Evolutionary conservation across 2,888 invertebrate species (phyloP).

Genomic region (Callinectes sapidus): DNA sequence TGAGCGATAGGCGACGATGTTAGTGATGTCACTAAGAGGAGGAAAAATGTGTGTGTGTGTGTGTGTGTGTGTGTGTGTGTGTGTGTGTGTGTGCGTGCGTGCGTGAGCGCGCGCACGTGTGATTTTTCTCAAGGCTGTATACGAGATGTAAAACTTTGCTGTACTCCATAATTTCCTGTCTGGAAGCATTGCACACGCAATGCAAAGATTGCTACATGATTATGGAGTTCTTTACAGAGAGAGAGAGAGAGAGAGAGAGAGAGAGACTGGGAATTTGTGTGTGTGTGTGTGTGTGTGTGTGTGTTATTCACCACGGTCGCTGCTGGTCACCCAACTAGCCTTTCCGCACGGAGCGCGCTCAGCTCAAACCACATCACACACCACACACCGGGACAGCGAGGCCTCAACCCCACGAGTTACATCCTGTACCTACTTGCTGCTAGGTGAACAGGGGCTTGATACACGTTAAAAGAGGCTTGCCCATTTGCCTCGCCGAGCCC

Average conservation of each 20-base stretch:
- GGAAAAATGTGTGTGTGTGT: background rate
- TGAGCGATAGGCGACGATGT: too few relatives aligned
- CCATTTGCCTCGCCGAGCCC: too few relatives aligned
- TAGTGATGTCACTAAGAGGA: background rate
- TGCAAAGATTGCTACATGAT: background rate
- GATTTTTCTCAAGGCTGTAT: background rate
- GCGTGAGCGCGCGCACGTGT: background rate
- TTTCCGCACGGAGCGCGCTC: too few relatives aligned
- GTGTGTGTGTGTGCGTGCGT: background rate
- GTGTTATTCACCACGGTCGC: too few relatives aligned
- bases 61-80: conserved; percentile 41
- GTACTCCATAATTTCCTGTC: background rate
- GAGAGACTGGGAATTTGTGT: background rate
- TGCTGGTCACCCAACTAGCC: too few relatives aligned
- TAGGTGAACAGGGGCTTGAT: too few relatives aligned
- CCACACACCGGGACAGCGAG: too few relatives aligned
- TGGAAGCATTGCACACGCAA: background rate
- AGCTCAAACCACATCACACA: too few relatives aligned
- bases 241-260: background rate
- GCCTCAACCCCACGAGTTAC: too few relatives aligned
- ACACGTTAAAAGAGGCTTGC: too few relatives aligned
- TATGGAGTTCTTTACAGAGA: background rate
- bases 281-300: too few relatives aligned
- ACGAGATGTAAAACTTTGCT: background rate
- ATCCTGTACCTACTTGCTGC: too few relatives aligned